These are phyloP conservation scores for Characodon lateralis DNA, from an alignment of 2,797 vertebrate species.

Conservation along the genomic window DNA sequence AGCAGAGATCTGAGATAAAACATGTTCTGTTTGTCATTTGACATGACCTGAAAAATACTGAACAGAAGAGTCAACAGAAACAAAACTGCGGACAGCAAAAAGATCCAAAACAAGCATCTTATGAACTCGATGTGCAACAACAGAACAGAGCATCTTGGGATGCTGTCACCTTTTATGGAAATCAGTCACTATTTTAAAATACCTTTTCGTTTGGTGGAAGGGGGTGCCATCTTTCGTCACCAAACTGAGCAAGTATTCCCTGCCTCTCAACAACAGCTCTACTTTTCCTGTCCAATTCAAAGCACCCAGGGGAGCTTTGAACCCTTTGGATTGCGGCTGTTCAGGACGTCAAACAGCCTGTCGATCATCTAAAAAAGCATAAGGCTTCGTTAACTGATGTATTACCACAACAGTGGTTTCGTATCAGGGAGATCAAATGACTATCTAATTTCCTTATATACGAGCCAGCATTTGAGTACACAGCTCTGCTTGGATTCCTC, in stretches of 20 bases:
- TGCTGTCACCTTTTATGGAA: neutral
- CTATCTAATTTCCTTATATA: no score
- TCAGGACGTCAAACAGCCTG: constrained; percentile 1
- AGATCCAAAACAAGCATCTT: no score
- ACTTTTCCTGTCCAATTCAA: neutral
- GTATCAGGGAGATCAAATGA: no score
- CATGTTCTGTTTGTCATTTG: no score
- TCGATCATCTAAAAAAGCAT: neutral
- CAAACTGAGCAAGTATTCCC: constrained; percentile 23
- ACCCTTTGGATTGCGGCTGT: constrained; percentile 4
- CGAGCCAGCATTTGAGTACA: no score
- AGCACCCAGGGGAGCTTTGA: constrained; percentile 8
- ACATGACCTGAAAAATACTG: no score
- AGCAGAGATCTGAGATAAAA: no score
- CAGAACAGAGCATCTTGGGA: neutral
- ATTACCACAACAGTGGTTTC: no score
- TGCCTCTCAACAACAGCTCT: constrained; percentile 6
- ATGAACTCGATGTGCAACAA: neutral
- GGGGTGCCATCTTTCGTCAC: constrained; percentile 20
- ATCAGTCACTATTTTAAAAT: neutral
- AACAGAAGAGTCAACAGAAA: no score
- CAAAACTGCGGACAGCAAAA: no score
- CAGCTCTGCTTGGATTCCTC: no score
- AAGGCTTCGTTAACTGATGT: no score
- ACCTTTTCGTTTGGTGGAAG: constrained; percentile 7